Evolutionary conservation across 2,888 invertebrate species (phyloP).

Genomic region (Dicranocentrus wangi): DNA sequence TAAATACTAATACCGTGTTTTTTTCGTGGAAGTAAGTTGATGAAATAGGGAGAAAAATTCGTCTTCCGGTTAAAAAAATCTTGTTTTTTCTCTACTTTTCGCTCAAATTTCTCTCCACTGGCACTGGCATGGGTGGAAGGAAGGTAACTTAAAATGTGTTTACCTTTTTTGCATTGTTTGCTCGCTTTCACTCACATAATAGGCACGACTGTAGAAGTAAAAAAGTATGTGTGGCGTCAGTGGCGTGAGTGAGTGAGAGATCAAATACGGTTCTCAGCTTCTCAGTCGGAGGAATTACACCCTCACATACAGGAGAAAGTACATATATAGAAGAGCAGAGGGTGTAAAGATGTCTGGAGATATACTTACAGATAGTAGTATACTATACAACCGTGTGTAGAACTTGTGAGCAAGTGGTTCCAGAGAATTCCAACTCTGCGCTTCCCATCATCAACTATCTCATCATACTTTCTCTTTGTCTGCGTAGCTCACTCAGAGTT

Average conservation of each 20-base stretch:
- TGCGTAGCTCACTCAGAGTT: conserved; percentile 4
- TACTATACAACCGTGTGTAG: no score
- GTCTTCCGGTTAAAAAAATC: conserved; percentile 15
- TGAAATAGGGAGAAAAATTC: conserved; percentile 28
- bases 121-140: no score
- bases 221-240: neutral
- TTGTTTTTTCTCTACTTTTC: neutral
- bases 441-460: conserved; percentile 21
- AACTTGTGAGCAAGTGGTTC: no score
- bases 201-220: neutral
- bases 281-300: no score
- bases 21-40: conserved; percentile 17
- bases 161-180: conserved; percentile 3
- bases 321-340: conserved; percentile 3
- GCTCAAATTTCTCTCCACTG: neutral
- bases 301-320: conserved; percentile 7
- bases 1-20: no score
- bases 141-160: no score
- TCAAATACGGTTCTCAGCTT: neutral
- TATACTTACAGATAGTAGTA: no score
- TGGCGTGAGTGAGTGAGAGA: neutral
- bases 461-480: conserved; percentile 21
- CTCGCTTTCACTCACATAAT: neutral
- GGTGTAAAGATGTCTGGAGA: neutral
- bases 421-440: conserved; percentile 3